These are phyloP conservation scores for Smittia aterrima DNA, from an alignment of 2,888 invertebrate species.

Conservation along the genomic window DNA sequence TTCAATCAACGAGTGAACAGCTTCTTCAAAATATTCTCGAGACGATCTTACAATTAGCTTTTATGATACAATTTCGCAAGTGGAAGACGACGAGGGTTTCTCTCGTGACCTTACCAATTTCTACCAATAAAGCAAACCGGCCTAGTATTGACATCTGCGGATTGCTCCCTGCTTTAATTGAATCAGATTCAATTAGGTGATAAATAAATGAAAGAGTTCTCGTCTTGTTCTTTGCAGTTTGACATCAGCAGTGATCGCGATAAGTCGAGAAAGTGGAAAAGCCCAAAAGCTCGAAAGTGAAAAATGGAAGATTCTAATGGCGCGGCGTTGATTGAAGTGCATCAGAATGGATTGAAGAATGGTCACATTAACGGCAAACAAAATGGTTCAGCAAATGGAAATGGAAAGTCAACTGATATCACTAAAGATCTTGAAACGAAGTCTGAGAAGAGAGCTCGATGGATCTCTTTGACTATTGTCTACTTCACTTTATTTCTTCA, in stretches of 20 bases:
- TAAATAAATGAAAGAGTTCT: slow-evolving; percentile 23
- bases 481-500: slow-evolving; percentile 90
- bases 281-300: background rate
- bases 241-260: slow-evolving; percentile 9
- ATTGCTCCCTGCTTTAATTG: slow-evolving; percentile 24
- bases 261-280: slow-evolving; percentile 5
- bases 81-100: background rate
- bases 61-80: slow-evolving; percentile 13
- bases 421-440: slow-evolving; percentile 63
- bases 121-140: slow-evolving; percentile 16
- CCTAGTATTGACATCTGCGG: slow-evolving; percentile 14
- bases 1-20: slow-evolving; percentile 4
- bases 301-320: background rate
- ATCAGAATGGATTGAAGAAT: background rate
- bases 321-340: background rate
- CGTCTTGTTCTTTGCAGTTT: slow-evolving; percentile 30
- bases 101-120: slow-evolving; percentile 31
- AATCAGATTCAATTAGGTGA: slow-evolving; percentile 26
- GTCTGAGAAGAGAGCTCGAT: slow-evolving; percentile 66
- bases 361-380: background rate
- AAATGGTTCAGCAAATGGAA: background rate
- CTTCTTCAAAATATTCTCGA: background rate
- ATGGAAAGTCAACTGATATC: background rate
- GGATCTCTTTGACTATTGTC: slow-evolving; percentile 76
- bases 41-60: background rate